These are phyloP conservation scores for Syrrhaptes paradoxus DNA, from an alignment of 2,113 vertebrate genomes.

Conservation along the genomic window DNA sequence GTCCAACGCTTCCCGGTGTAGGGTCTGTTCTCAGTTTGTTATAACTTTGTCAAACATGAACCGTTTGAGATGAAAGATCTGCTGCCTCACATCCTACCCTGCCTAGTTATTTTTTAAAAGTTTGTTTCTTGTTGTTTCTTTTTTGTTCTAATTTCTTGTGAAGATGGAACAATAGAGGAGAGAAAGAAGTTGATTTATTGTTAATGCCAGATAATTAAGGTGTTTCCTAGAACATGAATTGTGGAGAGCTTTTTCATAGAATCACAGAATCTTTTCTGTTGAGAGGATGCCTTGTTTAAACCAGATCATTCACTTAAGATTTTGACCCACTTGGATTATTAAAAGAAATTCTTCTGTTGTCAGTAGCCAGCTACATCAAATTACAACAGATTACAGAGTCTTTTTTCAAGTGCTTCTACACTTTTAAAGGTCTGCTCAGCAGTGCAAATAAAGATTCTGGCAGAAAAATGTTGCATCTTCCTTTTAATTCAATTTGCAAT, in stretches of 20 bases:
- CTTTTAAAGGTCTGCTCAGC: neutral
- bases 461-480: neutral
- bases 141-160: neutral
- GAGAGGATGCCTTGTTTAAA: neutral
- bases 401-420: neutral
- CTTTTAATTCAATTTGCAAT: conserved; percentile 37
- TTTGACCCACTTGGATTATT: neutral
- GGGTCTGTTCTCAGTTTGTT: neutral
- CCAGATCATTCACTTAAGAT: neutral
- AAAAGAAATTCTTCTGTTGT: neutral
- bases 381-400: neutral
- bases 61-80: neutral
- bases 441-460: neutral
- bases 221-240: neutral
- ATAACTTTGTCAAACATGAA: neutral
- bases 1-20: neutral
- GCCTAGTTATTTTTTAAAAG: neutral
- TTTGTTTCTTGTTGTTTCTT: neutral
- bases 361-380: neutral
- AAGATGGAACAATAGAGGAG: neutral
- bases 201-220: neutral
- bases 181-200: neutral
- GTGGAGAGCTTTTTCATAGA: neutral
- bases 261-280: neutral
- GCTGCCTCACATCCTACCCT: neutral